Conservation (phyloP, 2,797 vertebrate genomes). For the Neosalanx taihuensis region DNA sequence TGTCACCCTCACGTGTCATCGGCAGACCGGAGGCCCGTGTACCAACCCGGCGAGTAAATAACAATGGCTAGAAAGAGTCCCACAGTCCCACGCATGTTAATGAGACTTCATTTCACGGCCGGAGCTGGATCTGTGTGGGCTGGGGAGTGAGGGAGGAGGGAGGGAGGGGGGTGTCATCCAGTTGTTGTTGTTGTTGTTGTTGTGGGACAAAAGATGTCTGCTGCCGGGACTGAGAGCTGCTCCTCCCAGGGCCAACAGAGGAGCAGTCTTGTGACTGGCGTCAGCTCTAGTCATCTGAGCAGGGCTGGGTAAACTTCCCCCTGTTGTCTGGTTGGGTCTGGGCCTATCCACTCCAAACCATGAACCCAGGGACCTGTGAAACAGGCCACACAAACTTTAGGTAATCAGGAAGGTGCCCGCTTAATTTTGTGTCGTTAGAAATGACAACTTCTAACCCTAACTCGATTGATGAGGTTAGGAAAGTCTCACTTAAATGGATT, state of each 20-base stretch:
- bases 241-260: slow-evolving; percentile 61
- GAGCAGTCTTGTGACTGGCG: slow-evolving; percentile 78
- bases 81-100: slow-evolving; percentile 65
- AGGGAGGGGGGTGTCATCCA: slow-evolving; percentile 48
- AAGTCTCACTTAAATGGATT: neutral
- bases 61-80: slow-evolving; percentile 65
- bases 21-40: slow-evolving; percentile 49
- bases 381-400: neutral
- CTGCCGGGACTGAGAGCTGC: slow-evolving; percentile 66
- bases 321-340: slow-evolving; percentile 33
- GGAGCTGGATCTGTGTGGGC: slow-evolving; percentile 60
- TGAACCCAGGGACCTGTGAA: neutral
- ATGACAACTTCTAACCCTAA: neutral
- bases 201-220: slow-evolving; percentile 70
- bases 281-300: slow-evolving; percentile 79
- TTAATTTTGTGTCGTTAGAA: neutral
- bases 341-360: neutral
- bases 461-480: neutral
- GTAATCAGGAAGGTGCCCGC: neutral
- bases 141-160: slow-evolving; percentile 26
- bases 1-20: slow-evolving; percentile 44
- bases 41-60: slow-evolving; percentile 53
- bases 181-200: slow-evolving; percentile 43
- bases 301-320: slow-evolving; percentile 51
- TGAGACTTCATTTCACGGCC: slow-evolving; percentile 63